Percentiles rank a stretch among this genome's conserved stretches.
Conservation (phyloP, 92 coral and sea anemone genomes). For the Pocillopora grandis region DNA sequence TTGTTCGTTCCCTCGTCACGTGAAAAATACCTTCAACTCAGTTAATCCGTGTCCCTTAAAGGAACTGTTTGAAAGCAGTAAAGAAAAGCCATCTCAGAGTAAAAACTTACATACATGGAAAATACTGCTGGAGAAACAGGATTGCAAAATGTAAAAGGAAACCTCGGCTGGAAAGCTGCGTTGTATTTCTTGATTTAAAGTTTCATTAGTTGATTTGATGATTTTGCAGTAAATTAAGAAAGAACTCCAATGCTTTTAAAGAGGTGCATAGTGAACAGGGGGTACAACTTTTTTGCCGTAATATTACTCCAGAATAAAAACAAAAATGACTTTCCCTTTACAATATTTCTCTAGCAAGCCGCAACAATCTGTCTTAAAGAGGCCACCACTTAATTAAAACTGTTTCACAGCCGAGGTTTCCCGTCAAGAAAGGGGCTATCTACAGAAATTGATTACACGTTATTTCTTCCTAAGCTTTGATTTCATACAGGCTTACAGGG, state of each 20-base stretch:
- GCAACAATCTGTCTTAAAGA: too few species aligned
- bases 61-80: slow-evolving; percentile 21
- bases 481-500: slow-evolving; percentile 25
- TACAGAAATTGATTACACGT: slow-evolving; percentile 28
- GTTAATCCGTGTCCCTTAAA: slow-evolving; percentile 23
- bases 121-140: slow-evolving; percentile 31
- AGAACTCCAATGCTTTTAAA: too few species aligned
- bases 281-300: too few species aligned
- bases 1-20: slow-evolving; percentile 45
- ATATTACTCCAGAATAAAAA: too few species aligned
- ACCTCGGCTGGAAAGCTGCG: slow-evolving; percentile 23
- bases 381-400: background rate
- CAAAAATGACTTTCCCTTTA: too few species aligned
- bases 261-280: too few species aligned
- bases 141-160: slow-evolving; percentile 18
- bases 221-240: too few species aligned
- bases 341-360: too few species aligned
- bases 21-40: slow-evolving; percentile 47
- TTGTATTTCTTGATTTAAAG: background rate
- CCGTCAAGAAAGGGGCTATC: slow-evolving; percentile 29
- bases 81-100: slow-evolving; percentile 24
- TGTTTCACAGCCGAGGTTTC: slow-evolving; percentile 8
- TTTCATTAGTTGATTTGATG: too few species aligned
- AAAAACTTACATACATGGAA: slow-evolving; percentile 31
- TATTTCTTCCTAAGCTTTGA: background rate